Conservation (phyloP, 2,888 invertebrate genomes). For the Drosophila kambysellisi region DNA sequence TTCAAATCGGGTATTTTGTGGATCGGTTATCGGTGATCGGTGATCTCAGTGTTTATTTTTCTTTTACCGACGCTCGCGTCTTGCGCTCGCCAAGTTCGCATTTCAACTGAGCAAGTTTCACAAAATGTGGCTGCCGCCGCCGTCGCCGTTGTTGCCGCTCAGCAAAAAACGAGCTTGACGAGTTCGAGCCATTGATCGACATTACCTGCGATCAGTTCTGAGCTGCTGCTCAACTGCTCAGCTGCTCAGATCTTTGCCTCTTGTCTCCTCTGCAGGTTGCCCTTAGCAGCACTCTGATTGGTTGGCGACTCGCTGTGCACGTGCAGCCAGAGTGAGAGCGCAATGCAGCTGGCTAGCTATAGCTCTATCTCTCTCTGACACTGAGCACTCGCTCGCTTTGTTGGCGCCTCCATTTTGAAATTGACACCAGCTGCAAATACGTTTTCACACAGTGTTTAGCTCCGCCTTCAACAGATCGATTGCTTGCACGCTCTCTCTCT, state of each 20-base stretch:
- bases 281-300: conserved; percentile 38
- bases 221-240: conserved; percentile 11
- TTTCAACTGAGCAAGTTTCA: conserved; percentile 76
- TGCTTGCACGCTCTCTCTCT: conserved; percentile 6
- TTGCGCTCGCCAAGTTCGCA: conserved; percentile 76
- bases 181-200: conserved; percentile 76
- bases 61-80: conserved; percentile 71
- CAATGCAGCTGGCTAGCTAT: conserved; percentile 6
- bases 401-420: conserved; percentile 84
- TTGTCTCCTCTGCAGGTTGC: conserved; percentile 42
- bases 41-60: conserved; percentile 9
- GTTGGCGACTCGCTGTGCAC: conserved; percentile 9
- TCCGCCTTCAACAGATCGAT: conserved; percentile 59
- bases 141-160: conserved; percentile 49
- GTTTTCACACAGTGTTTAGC: conserved; percentile 55
- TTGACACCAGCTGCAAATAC: conserved; percentile 66
- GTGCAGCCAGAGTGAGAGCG: conserved; percentile 33
- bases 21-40: conserved; percentile 23
- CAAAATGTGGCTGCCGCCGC: conserved; percentile 53
- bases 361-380: conserved; percentile 37
- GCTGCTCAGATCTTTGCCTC: conserved; percentile 12
- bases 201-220: conserved; percentile 56
- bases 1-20: not conserved
- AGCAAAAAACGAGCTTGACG: conserved; percentile 71
- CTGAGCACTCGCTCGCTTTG: conserved; percentile 35